Percentiles rank a stretch among this genome's conserved stretches.
phyloP scores from a whole-genome alignment of 2,797 vertebrate species.

The Trachurus trachurus region DNA sequence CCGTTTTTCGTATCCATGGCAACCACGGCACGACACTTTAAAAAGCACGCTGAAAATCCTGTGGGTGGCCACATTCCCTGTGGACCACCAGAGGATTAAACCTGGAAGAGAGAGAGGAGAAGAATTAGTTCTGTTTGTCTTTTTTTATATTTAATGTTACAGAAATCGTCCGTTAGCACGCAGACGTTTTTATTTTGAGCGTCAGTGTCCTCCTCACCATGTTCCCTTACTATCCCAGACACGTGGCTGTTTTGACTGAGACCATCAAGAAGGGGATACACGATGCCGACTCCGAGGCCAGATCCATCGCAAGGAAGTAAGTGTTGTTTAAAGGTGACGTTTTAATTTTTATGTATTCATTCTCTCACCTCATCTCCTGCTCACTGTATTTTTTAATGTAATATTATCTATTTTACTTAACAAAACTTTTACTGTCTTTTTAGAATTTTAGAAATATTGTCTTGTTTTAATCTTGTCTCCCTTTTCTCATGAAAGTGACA shows the following conservation, averaged over 20 bases:
- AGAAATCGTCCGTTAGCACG: background rate
- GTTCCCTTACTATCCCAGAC: constrained; percentile 88
- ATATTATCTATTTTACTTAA: no score
- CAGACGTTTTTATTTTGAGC: background rate
- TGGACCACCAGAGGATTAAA: constrained; percentile 36
- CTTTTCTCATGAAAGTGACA: no score
- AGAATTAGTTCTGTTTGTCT: background rate
- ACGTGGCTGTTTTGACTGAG: constrained; percentile 96
- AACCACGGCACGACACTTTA: constrained; percentile 69
- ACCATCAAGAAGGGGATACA: constrained; percentile 99
- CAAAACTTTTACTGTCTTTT: no score
- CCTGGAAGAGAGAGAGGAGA: constrained; percentile 8
- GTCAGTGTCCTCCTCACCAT: constrained; percentile 53
- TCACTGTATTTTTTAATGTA: no score
- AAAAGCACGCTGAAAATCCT: constrained; percentile 65
- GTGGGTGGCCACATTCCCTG: constrained; percentile 57
- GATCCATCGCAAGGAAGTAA: constrained; percentile 98
- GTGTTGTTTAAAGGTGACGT: constrained; percentile 58
- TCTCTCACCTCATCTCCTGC: no score
- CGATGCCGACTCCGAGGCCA: constrained; percentile 97
- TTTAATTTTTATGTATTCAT: background rate
- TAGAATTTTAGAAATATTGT: no score
- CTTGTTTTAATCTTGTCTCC: no score
- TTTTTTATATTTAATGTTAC: background rate
- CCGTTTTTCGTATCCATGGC: constrained; percentile 69